Evolutionary conservation across 2,797 vertebrate species (phyloP).

Genomic region (Zalophus californianus): DNA sequence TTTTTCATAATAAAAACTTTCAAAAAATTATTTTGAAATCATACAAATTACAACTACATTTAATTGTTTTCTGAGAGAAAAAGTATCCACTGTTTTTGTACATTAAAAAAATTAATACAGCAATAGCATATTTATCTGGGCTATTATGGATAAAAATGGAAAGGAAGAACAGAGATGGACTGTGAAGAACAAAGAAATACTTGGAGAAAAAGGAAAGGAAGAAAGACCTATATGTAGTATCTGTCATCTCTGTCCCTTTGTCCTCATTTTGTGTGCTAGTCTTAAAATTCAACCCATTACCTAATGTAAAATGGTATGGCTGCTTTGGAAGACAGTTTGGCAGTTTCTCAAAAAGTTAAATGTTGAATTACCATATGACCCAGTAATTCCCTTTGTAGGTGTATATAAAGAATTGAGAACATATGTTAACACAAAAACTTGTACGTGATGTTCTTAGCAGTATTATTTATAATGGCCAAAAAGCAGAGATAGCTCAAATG

Average conservation of each 20-base stretch:
- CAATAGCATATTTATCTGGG: background rate
- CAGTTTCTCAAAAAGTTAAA: slow-evolving; percentile 44
- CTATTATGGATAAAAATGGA: background rate
- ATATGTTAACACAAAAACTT: slow-evolving; percentile 1
- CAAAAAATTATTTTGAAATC: background rate
- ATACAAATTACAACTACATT: background rate
- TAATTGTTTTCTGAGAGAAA: background rate
- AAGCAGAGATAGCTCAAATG: background rate
- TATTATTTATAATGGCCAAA: background rate
- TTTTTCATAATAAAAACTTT: background rate
- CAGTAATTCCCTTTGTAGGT: background rate
- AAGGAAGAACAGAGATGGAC: background rate
- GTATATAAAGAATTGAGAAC: background rate
- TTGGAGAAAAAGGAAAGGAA: background rate
- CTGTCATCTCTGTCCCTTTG: background rate
- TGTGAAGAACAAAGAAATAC: background rate
- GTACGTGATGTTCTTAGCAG: background rate
- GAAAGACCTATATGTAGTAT: background rate
- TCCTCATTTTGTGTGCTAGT: background rate
- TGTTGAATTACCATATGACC: background rate
- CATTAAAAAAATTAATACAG: background rate
- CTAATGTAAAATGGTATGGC: background rate
- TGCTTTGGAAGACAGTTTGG: slow-evolving; percentile 1
- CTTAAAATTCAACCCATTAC: background rate
- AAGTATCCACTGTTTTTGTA: background rate